These are phyloP conservation scores for Gallirallus australis DNA, from an alignment of 2,797 vertebrate species.

Conservation along the genomic window DNA sequence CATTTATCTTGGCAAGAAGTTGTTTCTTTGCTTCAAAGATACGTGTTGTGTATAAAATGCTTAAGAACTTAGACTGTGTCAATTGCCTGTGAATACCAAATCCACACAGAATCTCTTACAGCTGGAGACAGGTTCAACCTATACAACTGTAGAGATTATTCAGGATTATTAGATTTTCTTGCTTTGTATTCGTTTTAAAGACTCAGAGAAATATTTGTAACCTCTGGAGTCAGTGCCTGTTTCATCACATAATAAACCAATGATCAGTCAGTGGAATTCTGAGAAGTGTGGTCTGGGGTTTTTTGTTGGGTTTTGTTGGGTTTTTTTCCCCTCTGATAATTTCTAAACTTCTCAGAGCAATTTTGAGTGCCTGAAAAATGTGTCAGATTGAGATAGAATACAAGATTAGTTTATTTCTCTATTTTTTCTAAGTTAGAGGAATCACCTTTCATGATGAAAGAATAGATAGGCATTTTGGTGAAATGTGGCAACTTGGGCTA, in stretches of 20 bases:
- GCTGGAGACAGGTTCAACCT: neutral
- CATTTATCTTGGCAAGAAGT: neutral
- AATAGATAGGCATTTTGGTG: neutral
- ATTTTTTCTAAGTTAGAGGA: neutral
- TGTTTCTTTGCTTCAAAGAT: neutral
- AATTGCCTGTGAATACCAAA: neutral
- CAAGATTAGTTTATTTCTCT: neutral
- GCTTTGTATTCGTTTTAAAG: neutral
- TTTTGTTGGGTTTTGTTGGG: neutral
- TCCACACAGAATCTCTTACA: neutral
- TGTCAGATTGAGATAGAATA: neutral
- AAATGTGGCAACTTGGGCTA: neutral
- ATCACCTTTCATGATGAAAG: neutral
- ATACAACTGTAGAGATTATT: neutral
- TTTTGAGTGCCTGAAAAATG: neutral
- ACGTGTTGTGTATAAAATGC: neutral
- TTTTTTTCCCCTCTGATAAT: neutral
- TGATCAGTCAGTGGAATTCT: neutral
- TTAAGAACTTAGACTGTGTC: neutral
- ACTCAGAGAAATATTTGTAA: neutral
- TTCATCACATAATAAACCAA: neutral
- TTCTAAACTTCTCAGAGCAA: neutral
- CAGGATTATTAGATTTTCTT: neutral
- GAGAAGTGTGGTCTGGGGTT: rapidly evolving
- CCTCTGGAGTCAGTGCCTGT: neutral